Evolutionary conservation across 2,797 vertebrate genomes (phyloP).

Genomic region (Chrysocyon brachyurus): DNA sequence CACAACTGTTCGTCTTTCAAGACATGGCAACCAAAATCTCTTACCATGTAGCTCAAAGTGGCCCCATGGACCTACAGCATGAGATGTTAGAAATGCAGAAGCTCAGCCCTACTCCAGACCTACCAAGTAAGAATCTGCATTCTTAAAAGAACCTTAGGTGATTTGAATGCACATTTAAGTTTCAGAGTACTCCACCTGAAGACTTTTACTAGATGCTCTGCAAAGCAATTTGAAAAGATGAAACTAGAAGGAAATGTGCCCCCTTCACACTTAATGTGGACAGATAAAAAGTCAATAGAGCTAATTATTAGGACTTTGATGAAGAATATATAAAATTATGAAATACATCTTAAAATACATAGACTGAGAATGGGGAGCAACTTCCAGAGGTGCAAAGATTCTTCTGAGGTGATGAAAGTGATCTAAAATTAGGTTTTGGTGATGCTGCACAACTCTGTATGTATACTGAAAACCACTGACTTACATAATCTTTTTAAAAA

Average conservation of each 20-base stretch:
- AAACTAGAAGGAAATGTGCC: neutral
- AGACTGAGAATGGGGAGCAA: neutral
- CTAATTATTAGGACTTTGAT: neutral
- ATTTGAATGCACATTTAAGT: neutral
- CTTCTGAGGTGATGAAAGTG: neutral
- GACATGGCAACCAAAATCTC: neutral
- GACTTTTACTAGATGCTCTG: neutral
- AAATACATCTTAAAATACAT: neutral
- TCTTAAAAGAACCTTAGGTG: neutral
- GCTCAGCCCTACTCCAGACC: neutral
- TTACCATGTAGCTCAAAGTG: neutral
- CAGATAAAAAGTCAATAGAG: neutral
- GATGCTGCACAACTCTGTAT: neutral
- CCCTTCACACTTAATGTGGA: neutral
- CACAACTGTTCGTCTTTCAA: neutral
- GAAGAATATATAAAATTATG: neutral
- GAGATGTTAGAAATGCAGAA: neutral
- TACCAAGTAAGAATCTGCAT: neutral
- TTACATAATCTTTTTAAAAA: neutral
- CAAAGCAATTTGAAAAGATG: neutral
- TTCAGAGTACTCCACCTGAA: neutral
- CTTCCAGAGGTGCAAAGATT: neutral
- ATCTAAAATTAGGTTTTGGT: neutral
- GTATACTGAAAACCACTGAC: neutral
- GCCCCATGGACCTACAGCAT: neutral